Evolutionary conservation across 2,888 invertebrate genomes (phyloP), one percentile per base, ranked within the genome.

Genomic region (Eupithecia insigniata): DNA sequence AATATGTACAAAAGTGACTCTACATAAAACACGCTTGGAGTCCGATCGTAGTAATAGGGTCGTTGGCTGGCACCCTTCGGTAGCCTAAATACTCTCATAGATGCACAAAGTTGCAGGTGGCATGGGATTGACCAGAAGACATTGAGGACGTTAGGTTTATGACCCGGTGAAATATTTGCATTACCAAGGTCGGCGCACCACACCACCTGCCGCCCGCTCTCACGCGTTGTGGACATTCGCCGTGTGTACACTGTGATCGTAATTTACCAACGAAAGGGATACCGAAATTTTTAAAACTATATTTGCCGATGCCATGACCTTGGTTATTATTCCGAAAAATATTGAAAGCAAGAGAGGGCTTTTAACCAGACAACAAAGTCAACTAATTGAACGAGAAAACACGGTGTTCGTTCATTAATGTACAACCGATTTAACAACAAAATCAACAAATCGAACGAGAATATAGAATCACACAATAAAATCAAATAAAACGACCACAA

Each of bases 91-190:
- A 14, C 18, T 30, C 0, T 60, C 8, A 30, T 22, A 51, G 22
- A 30, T 61, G 32, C 62, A 62, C 8, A 10, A 34, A 68, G 62
- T 66, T 80, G 76, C 66, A 66, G 58, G 70, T 73, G 72, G 75
- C 70, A 76, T 65, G 75, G 75, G 76, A 76, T 79, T 75, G 78
- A 79, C 75, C 80, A 81, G 76, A 75, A 76, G 79, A 81, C 75
- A 73, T 81, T 70, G 76, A 76, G 81, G 81, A 78, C 81, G 81
- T 73, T 84, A 83, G 89, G 89, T 87, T 81, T 84, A 85, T 88
- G 88, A 89, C 89, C 89, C 84, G 83, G 78, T 80, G 79, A 82
- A 82, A 80, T 87, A 88, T 89, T 89, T 87, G 87, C 87, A 89
- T 87, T 83, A 74, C 79, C 88, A 90, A 90, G 90, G 91, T 88